phyloP scores from a whole-genome alignment of 2,113 vertebrate species.

The Penelope pileata region DNA sequence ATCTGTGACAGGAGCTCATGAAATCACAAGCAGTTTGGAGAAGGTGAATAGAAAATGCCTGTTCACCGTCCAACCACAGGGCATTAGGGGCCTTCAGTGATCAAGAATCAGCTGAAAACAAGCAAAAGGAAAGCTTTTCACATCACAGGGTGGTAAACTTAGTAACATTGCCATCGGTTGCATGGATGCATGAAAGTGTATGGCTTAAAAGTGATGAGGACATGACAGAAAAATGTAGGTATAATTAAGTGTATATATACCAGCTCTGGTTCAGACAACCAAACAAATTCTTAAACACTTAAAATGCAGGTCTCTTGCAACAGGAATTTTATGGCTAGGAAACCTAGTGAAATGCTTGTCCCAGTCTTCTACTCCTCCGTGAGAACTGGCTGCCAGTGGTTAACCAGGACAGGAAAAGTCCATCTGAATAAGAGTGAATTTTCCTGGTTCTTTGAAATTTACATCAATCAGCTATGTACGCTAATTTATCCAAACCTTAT shows the following conservation, averaged over 20 bases:
- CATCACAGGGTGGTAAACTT: neutral
- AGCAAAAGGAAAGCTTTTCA: neutral
- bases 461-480: neutral
- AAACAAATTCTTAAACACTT: neutral
- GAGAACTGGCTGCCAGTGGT: fast-evolving
- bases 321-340: neutral
- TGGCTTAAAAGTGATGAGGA: neutral
- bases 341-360: neutral
- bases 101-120: neutral
- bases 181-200: neutral
- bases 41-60: neutral
- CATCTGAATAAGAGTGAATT: neutral
- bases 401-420: neutral
- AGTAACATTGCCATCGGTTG: neutral
- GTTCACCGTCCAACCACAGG: neutral
- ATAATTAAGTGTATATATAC: neutral
- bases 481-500: neutral
- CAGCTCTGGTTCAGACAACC: neutral
- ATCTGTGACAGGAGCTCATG: neutral
- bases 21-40: neutral
- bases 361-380: neutral
- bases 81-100: neutral
- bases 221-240: neutral
- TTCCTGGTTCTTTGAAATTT: neutral
- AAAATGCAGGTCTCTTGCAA: neutral